phyloP scores from a whole-genome alignment of 2,797 vertebrate genomes.

The Geotrypetes seraphini region DNA sequence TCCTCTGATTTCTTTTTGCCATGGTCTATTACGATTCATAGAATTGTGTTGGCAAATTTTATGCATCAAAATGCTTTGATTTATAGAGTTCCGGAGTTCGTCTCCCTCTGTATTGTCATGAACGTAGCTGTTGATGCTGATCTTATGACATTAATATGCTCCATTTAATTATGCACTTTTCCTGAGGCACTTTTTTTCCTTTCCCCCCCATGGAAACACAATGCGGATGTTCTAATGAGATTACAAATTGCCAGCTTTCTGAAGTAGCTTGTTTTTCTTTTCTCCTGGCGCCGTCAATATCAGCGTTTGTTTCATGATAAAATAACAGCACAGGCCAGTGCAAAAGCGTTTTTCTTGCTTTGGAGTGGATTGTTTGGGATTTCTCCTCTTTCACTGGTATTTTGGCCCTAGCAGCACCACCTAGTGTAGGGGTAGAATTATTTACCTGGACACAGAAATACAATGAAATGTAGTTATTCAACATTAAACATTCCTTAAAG shows the following conservation, averaged over 20 bases:
- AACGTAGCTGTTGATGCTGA: slow-evolving; percentile 32
- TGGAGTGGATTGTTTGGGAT: too few species aligned
- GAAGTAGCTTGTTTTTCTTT: neutral
- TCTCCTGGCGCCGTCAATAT: fast-evolving
- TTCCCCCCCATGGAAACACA: too few species aligned
- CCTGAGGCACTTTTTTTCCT: too few species aligned
- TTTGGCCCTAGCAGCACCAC: too few species aligned
- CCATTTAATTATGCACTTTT: slow-evolving; percentile 45
- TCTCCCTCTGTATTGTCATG: slow-evolving; percentile 14
- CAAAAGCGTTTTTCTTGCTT: too few species aligned
- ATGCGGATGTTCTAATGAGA: slow-evolving; percentile 7
- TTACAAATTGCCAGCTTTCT: slow-evolving; percentile 15
- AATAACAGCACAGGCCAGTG: fast-evolving
- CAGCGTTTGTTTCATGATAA: neutral
- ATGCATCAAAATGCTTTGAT: slow-evolving; percentile 52
- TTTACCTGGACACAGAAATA: too few species aligned
- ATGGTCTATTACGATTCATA: slow-evolving; percentile 62
- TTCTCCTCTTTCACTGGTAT: too few species aligned
- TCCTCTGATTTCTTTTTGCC: slow-evolving; percentile 57
- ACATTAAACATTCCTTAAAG: too few species aligned
- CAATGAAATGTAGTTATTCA: too few species aligned
- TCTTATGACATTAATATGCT: slow-evolving; percentile 26
- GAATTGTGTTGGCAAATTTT: slow-evolving; percentile 46
- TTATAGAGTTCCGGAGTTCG: slow-evolving; percentile 30
- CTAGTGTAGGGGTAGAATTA: too few species aligned